Evolutionary conservation across 2,888 invertebrate species (phyloP).

Genomic region (Agrilus cyanescens): DNA sequence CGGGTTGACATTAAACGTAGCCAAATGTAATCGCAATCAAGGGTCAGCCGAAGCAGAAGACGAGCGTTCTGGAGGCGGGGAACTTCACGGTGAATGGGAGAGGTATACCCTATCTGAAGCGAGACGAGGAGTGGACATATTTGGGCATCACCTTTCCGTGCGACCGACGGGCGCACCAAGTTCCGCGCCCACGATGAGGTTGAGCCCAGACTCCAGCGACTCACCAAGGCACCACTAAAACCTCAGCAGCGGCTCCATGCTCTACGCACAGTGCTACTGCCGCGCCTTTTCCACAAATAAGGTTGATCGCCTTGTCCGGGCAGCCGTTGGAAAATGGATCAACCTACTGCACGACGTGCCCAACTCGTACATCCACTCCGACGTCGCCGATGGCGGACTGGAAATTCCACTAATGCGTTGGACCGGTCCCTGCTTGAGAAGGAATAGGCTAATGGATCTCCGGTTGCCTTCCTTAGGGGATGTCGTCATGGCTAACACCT

Average conservation of each 20-base stretch:
- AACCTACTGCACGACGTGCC: slow-evolving; percentile 23
- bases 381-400: slow-evolving; percentile 9
- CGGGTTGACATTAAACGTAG: slow-evolving; percentile 15
- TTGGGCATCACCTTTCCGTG: too few relatives aligned
- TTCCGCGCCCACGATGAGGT: neutral
- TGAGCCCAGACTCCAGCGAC: neutral
- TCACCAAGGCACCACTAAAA: slow-evolving; percentile 1
- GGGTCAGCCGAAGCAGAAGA: slow-evolving; percentile 23
- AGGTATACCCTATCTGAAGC: too few relatives aligned
- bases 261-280: slow-evolving; percentile 21
- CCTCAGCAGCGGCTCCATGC: slow-evolving; percentile 15
- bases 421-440: too few relatives aligned
- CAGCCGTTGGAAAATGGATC: slow-evolving; percentile 18
- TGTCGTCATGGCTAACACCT: too few relatives aligned
- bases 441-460: neutral
- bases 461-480: too few relatives aligned
- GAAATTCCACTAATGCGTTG: slow-evolving; percentile 18
- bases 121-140: too few relatives aligned
- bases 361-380: slow-evolving; percentile 23
- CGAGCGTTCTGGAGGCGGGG: slow-evolving; percentile 17
- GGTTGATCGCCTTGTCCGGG: slow-evolving; percentile 23
- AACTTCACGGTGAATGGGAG: too few relatives aligned
- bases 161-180: too few relatives aligned
- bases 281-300: slow-evolving; percentile 21
- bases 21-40: slow-evolving; percentile 13